These are phyloP conservation scores for Anorthoa munda DNA, from an alignment of 2,888 invertebrate species.

Conservation along the genomic window DNA sequence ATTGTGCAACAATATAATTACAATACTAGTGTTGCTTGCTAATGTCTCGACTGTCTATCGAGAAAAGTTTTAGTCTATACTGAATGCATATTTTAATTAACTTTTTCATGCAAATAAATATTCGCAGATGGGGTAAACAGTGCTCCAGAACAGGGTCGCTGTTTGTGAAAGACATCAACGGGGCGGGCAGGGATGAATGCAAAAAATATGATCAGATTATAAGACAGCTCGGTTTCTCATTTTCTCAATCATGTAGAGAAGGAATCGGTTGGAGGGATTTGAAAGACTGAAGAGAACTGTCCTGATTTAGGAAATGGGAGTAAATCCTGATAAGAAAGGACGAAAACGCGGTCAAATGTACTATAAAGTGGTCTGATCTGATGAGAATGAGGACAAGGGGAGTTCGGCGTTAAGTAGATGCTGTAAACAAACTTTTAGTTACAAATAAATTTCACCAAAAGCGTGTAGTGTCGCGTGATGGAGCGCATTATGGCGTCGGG, in stretches of 20 bases:
- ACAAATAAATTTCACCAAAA: conserved; percentile 79
- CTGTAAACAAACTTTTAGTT: conserved; percentile 67
- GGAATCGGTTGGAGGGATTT: conserved; percentile 14
- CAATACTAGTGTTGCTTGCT: conserved; percentile 37
- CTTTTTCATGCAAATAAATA: conserved; percentile 12
- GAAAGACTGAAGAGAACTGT: conserved; percentile 1
- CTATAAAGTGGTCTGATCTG: conserved; percentile 17
- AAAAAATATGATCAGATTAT: conserved; percentile 12
- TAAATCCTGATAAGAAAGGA: conserved; percentile 13
- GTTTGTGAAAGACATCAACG: conserved; percentile 7
- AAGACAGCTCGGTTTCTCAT: neutral
- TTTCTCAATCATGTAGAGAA: neutral
- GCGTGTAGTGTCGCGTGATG: conserved; percentile 84
- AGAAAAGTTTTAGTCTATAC: conserved; percentile 21
- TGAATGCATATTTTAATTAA: conserved; percentile 24
- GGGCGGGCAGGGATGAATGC: neutral
- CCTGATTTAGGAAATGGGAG: conserved; percentile 11
- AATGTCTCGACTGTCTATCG: conserved; percentile 26
- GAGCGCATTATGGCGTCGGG: conserved; percentile 81
- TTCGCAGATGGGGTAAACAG: conserved; percentile 1
- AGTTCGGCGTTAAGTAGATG: conserved; percentile 56
- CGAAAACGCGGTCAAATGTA: conserved; percentile 21
- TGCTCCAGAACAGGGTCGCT: neutral
- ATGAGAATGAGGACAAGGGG: conserved; percentile 13
- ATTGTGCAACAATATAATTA: conserved; percentile 46